Evolutionary conservation across 2,888 invertebrate genomes (phyloP), one percentile per base, ranked within the genome.

Genomic region (Ecliptopera silaceata): DNA sequence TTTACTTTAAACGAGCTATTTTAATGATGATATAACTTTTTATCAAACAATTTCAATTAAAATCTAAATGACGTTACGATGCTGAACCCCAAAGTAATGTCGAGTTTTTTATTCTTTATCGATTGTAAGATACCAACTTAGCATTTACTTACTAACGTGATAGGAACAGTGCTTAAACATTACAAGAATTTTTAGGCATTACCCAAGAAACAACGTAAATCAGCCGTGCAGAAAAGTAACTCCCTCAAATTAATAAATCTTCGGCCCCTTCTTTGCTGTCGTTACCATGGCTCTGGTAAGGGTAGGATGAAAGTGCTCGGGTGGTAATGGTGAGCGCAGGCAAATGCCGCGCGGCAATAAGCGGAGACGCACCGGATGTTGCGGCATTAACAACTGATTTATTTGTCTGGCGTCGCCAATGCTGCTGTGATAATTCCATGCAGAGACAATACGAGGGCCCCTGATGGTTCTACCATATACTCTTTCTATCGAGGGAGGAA

Each of bases 311-410:
- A 53, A 56, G 52, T 46, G 54, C 42, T 54, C 49, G 54, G 52
- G 42, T 44, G 49, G 61, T 76, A 75, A 74, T 75, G 75, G 77
- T 43, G 61, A 70, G 74, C 77, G 77, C 75, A 77, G 75, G 78
- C 77, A 78, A 82, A 77, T 73, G 75, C 65, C 74, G 60, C 71
- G 71, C 75, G 71, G 74, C 79, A 77, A 80, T 76, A 75, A 76
- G 76, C 78, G 73, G 80, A 83, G 85, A 80, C 82, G 75, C 80
- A 77, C 82, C 88, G 89, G 88, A 89, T 86, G 86, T 84, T 82
- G 82, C 75, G 77, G 88, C 84, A 85, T 89, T 88, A 88, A 79
- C 75, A 70, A 65, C 74, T 90, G 89, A 91, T 91, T 91, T 91
- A 91, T 91, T 81, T 74, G 89, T 90, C 90, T 91, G 89, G 84